Evolutionary conservation across 2,888 invertebrate genomes (phyloP).

Genomic region (Eremobia ochroleuca): DNA sequence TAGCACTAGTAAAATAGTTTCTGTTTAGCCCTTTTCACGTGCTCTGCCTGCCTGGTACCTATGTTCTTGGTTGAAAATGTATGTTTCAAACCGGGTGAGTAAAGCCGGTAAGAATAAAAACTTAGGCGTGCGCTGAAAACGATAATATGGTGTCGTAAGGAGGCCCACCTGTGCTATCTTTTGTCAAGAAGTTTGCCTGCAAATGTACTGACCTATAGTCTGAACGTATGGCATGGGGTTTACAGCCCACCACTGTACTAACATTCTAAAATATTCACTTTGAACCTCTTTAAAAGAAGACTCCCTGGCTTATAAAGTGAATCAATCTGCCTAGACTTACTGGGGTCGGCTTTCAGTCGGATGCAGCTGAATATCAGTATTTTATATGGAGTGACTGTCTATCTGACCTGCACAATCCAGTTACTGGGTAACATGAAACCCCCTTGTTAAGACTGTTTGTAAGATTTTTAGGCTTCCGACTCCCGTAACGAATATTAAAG

Average conservation of each 20-base stretch:
- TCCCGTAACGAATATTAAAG: not conserved
- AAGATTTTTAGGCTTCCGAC: not conserved
- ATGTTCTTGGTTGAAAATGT: not conserved
- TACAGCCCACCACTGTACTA: not conserved
- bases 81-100: too few species aligned
- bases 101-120: not conserved
- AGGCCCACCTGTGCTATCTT: not conserved
- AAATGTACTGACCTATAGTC: not conserved
- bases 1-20: not conserved
- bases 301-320: not conserved
- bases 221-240: not conserved
- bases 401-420: too few species aligned
- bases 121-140: not conserved
- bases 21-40: not conserved
- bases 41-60: not conserved
- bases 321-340: not conserved
- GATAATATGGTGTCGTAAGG: not conserved
- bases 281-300: not conserved
- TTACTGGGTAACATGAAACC: too few species aligned
- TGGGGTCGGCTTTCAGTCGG: not conserved
- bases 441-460: too few species aligned
- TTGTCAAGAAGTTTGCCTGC: not conserved
- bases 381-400: too few species aligned
- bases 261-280: not conserved
- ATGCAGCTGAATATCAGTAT: too few species aligned